phyloP scores from a whole-genome alignment of 1,140 invertebrate species.

The Drosophila oshimai region DNA sequence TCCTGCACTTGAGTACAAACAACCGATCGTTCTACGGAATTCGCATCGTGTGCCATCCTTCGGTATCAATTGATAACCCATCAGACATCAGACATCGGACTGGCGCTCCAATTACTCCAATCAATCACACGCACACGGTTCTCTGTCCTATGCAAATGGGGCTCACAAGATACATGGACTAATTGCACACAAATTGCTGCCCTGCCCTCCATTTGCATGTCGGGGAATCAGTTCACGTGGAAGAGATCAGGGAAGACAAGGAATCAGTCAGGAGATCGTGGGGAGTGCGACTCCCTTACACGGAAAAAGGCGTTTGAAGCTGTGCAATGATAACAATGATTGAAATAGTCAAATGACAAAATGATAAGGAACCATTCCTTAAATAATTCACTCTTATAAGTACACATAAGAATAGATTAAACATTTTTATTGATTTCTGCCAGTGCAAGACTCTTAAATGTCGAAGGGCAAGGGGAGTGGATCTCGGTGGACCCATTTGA shows the following conservation, averaged over 20 bases:
- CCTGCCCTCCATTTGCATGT: conserved; percentile 1
- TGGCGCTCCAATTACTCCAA: conserved; percentile 4
- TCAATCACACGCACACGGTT: conserved; percentile 11
- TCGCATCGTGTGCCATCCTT: not conserved
- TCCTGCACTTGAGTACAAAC: too few relatives aligned
- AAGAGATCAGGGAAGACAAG: not conserved
- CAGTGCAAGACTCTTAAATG: not conserved
- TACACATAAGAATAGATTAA: too few relatives aligned
- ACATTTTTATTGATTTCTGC: too few relatives aligned
- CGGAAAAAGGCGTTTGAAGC: too few relatives aligned
- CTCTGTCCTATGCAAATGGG: conserved; percentile 8
- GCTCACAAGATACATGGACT: not conserved
- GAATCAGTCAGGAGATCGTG: not conserved
- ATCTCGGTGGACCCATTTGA: not conserved
- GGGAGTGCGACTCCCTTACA: not conserved
- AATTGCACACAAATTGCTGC: conserved; percentile 8
- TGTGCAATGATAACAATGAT: too few relatives aligned
- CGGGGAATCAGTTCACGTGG: not conserved
- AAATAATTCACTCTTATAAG: too few relatives aligned
- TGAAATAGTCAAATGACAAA: too few relatives aligned
- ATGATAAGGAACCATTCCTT: too few relatives aligned
- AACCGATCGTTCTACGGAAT: not conserved
- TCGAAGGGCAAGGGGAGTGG: not conserved
- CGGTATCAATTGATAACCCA: conserved; percentile 12
- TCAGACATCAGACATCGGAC: too few relatives aligned